Conservation (phyloP, 2,797 vertebrate genomes). For the Microcaecilia unicolor region DNA sequence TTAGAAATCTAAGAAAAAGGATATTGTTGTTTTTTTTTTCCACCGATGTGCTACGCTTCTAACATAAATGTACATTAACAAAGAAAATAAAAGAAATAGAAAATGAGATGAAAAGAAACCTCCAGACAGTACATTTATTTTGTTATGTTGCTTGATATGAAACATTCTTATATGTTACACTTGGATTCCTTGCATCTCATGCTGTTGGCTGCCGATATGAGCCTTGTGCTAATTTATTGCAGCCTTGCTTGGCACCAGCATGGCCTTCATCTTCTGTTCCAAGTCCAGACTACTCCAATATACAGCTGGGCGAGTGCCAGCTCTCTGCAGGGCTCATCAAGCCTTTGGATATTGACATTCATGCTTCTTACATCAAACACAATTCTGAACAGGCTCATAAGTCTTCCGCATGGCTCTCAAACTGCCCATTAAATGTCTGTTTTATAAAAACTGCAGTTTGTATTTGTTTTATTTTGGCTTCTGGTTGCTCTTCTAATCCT, state of each 20-base stretch:
- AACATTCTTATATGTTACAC: neutral
- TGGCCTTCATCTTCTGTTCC: neutral
- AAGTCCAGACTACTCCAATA: constrained; percentile 1
- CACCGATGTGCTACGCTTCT: too few species aligned
- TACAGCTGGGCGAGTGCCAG: neutral
- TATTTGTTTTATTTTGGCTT: neutral
- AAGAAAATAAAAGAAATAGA: too few species aligned
- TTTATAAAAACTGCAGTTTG: constrained; percentile 4
- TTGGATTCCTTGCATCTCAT: constrained; percentile 18
- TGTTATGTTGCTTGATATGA: too few species aligned
- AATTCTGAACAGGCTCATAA: neutral
- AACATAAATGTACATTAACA: too few species aligned
- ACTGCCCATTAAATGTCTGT: neutral
- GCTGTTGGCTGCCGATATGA: constrained; percentile 16
- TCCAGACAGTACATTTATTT: too few species aligned
- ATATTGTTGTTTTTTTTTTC: too few species aligned
- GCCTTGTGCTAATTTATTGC: constrained; percentile 26
- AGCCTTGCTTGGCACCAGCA: constrained; percentile 5
- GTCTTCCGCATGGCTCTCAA: constrained; percentile 8
- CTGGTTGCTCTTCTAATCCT: constrained; percentile 24
- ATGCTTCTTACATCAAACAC: neutral
- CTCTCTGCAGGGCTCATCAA: neutral
- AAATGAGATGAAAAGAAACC: too few species aligned
- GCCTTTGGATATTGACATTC: accelerated
- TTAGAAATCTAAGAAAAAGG: too few species aligned